Percentiles rank a stretch among this genome's conserved stretches.
Evolutionary conservation across 2,113 vertebrate species (phyloP).

Genomic region (Zosterops lateralis): DNA sequence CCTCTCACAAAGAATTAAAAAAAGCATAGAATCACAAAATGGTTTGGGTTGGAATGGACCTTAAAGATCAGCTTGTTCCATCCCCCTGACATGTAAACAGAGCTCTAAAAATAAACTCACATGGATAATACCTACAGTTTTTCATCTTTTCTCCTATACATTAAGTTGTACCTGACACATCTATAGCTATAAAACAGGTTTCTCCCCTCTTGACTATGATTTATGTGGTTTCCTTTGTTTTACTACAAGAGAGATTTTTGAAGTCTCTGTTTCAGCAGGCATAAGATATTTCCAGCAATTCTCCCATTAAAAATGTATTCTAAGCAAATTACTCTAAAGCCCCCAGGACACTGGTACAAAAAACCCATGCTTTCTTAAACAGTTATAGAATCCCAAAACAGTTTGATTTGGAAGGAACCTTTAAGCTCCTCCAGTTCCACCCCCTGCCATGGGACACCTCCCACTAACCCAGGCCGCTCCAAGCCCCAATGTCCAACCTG

Average conservation of each 20-base stretch:
- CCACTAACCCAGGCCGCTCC: accelerated
- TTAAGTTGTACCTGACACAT: background rate
- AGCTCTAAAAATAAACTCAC: background rate
- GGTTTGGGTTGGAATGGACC: background rate
- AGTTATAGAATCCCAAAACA: background rate
- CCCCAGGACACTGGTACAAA: background rate
- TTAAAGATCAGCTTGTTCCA: background rate
- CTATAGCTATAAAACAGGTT: background rate
- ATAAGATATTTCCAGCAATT: background rate
- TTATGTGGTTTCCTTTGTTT: background rate
- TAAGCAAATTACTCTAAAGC: background rate
- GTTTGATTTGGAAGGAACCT: background rate
- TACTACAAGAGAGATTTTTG: background rate
- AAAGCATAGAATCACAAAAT: background rate
- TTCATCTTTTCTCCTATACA: background rate
- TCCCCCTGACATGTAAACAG: background rate
- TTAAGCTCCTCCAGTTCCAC: background rate
- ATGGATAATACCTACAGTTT: background rate
- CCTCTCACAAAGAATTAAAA: background rate
- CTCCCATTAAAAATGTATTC: conserved; percentile 1
- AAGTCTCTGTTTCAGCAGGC: background rate
- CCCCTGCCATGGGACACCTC: background rate
- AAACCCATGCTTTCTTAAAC: background rate
- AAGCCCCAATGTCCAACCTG: accelerated
- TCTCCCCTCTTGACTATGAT: background rate